Evolutionary conservation across 2,797 vertebrate genomes (phyloP).

Genomic region (Emys orbicularis): DNA sequence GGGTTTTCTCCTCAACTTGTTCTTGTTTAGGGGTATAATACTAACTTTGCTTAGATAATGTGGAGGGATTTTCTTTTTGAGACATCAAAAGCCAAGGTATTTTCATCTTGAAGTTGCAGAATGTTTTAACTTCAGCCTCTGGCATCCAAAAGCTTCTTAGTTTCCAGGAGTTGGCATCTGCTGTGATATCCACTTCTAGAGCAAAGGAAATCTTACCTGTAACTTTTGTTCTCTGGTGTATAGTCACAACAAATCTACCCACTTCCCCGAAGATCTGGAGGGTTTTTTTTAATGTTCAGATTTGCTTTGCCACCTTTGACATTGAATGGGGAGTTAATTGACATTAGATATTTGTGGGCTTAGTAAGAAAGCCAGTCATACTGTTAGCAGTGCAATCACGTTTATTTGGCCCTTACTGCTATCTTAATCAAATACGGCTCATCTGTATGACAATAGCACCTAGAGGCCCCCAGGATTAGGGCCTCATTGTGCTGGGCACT

Average conservation of each 20-base stretch:
- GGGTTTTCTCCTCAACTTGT: not conserved
- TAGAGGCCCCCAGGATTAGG: not conserved
- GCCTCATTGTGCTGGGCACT: not conserved
- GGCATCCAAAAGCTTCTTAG: not conserved
- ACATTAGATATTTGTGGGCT: not conserved
- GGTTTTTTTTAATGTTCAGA: accelerated
- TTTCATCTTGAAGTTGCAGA: not conserved
- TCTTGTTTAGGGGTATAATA: accelerated
- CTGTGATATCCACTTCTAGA: not conserved
- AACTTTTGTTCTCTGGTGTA: not conserved
- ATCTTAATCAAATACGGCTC: not conserved
- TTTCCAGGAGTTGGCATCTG: not conserved
- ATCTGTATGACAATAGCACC: not conserved
- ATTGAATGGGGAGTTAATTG: not conserved
- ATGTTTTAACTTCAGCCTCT: not conserved
- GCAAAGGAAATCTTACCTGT: not conserved
- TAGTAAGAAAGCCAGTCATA: not conserved
- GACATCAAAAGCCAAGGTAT: not conserved
- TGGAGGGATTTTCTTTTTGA: not conserved
- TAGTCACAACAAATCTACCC: not conserved
- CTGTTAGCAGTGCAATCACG: not conserved
- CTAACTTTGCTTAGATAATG: not conserved
- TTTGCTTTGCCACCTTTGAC: not conserved
- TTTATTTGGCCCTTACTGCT: not conserved
- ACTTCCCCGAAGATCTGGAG: not conserved